Evolutionary conservation across 1,140 invertebrate genomes (phyloP), one percentile per base, ranked within the genome.

Genomic region (Euura saliciscinereae): DNA sequence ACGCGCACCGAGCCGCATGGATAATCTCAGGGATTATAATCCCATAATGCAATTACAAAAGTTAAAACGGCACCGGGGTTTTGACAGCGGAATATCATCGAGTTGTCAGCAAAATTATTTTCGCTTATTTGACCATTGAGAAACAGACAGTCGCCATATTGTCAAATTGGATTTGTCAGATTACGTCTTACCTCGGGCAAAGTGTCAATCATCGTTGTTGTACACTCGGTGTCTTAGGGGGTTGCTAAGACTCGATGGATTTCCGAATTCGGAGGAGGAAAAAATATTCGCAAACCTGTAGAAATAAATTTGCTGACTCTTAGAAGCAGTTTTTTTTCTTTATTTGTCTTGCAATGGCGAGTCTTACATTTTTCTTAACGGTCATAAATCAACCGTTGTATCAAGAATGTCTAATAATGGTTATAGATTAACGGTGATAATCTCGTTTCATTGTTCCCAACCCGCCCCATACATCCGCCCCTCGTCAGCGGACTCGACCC

Each of bases 81-180:
- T 59, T 59, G 51, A 59, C 51, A 59, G 51, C 10, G 13, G 51
- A 11, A 59, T 11, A 59, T 59, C 51, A 59, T 8, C 51, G 13
- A 6, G 3, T 59, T 59, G 51, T 59, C 5, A 59, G 28, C 28
- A 28, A 11, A 59, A n/a, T 59, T 59, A n/a, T 59, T 59, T 59
- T 59, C 51, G 13, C 8, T n/a, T 11, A 59, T n/a, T 28, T 28
- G 28, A n/a, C 51, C 51, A 59, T 6, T 59, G 51, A n/a, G 51
- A 6, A 59, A n/a, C 51, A 59, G 8, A 59, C 13, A 4, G 5
- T 59, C 51, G 13, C 13, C 51, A 6, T 59, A 59, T 59, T 59
- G 51, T 8, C 13, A 59, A 59, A 59, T 59, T 59, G 51, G 51
- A 59, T 59, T 59, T 59, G 51, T 59, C 51, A 59, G 51, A 59